These are phyloP conservation scores for Pantherophis guttatus DNA, from an alignment of 2,113 vertebrate genomes.

Conservation along the genomic window DNA sequence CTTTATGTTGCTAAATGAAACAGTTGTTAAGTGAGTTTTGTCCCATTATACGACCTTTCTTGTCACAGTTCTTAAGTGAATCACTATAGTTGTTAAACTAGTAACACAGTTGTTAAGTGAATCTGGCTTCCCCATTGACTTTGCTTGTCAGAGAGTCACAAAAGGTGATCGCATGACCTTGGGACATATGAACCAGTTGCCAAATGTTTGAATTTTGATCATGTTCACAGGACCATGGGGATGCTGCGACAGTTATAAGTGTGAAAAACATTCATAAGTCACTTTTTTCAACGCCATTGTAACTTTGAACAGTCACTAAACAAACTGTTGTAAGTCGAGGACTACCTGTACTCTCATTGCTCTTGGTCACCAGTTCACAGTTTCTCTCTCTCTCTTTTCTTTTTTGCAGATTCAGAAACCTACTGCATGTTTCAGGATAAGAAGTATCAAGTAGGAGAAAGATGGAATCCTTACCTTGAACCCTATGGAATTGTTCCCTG, in stretches of 20 bases:
- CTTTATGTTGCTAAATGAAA: neutral
- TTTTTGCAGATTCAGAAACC: slow-evolving; percentile 74
- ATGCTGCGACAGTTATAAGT: neutral
- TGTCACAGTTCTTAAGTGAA: neutral
- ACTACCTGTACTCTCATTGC: neutral
- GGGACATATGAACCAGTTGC: neutral
- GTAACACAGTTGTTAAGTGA: neutral
- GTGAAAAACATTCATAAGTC: neutral
- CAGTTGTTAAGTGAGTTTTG: neutral
- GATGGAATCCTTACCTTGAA: slow-evolving; percentile 81
- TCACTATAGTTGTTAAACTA: neutral
- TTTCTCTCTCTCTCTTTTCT: slow-evolving; percentile 6
- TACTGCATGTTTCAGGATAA: slow-evolving; percentile 81
- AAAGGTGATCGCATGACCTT: neutral
- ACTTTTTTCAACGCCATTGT: neutral
- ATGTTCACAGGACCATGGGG: neutral
- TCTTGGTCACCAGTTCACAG: neutral
- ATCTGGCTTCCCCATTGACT: neutral
- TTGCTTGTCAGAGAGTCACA: neutral
- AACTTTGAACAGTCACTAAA: neutral
- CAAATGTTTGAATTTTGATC: neutral
- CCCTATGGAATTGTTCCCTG: slow-evolving; percentile 81
- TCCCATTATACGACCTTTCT: neutral
- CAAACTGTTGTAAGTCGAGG: neutral
- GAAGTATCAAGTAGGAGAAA: slow-evolving; percentile 78